These are phyloP conservation scores for Caerostris extrusa DNA, from an alignment of 1,140 invertebrate species.

Conservation along the genomic window DNA sequence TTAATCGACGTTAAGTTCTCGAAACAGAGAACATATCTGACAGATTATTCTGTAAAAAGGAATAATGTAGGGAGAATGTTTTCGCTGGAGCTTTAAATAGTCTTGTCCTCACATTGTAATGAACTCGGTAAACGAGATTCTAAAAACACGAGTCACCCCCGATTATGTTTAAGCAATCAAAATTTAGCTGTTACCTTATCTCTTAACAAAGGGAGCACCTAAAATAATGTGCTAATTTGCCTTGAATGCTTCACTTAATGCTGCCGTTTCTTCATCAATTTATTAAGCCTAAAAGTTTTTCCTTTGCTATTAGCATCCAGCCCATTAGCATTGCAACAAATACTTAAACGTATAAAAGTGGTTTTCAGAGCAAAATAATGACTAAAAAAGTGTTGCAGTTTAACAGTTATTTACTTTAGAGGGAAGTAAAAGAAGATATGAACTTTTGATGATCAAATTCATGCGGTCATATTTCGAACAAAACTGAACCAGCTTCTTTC, in stretches of 20 bases:
- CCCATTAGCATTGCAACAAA: slow-evolving; percentile 59
- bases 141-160: slow-evolving; percentile 33
- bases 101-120: slow-evolving; percentile 39
- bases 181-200: slow-evolving; percentile 65
- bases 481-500: neutral
- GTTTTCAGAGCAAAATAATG: slow-evolving; percentile 47
- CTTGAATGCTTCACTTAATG: slow-evolving; percentile 45
- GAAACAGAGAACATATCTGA: slow-evolving; percentile 27
- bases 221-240: slow-evolving; percentile 67
- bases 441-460: slow-evolving; percentile 51
- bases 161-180: slow-evolving; percentile 60
- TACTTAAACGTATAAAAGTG: slow-evolving; percentile 47
- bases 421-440: slow-evolving; percentile 7
- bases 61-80: neutral
- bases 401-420: slow-evolving; percentile 65
- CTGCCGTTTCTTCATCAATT: slow-evolving; percentile 52
- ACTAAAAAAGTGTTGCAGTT: slow-evolving; percentile 57
- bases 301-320: slow-evolving; percentile 55
- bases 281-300: slow-evolving; percentile 42
- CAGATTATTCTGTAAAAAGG: slow-evolving; percentile 42
- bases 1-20: slow-evolving; percentile 31
- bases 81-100: slow-evolving; percentile 47
- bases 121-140: slow-evolving; percentile 53
- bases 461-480: neutral
- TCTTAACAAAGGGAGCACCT: slow-evolving; percentile 40